Conservation (phyloP, 2,113 vertebrate species). For the Apistogramma diplotaenia region DNA sequence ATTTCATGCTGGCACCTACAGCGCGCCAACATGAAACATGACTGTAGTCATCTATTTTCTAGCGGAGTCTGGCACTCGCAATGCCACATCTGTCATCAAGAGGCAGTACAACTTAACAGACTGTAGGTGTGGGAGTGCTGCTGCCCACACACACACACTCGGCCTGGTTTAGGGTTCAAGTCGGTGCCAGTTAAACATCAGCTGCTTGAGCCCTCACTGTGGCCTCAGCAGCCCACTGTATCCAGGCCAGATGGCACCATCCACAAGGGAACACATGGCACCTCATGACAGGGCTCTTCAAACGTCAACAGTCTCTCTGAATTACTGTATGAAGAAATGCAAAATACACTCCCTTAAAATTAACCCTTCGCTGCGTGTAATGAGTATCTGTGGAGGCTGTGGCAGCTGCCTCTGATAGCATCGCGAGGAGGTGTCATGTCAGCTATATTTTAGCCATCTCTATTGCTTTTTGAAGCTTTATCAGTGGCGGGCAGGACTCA, state of each 20-base stretch:
- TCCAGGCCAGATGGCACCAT: conserved; percentile 69
- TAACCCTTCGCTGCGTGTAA: conserved; percentile 61
- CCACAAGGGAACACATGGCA: conserved; percentile 58
- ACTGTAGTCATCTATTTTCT: conserved; percentile 36
- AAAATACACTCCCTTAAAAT: conserved; percentile 55
- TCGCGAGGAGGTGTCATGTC: conserved; percentile 11
- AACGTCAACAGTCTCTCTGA: conserved; percentile 55
- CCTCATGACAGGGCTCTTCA: conserved; percentile 49
- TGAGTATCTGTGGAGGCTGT: conserved; percentile 30
- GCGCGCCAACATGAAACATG: not conserved
- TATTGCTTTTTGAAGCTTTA: conserved; percentile 62
- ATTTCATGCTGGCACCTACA: conserved; percentile 23
- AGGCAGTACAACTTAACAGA: conserved; percentile 58
- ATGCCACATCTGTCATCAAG: conserved; percentile 60
- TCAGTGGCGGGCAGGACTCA: conserved; percentile 60
- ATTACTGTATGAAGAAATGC: conserved; percentile 25
- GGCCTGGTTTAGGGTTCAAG: conserved; percentile 49
- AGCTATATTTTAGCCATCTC: conserved; percentile 55
- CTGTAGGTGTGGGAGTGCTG: conserved; percentile 63
- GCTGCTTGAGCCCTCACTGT: conserved; percentile 34
- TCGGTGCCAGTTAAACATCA: conserved; percentile 61
- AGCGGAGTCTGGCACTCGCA: conserved; percentile 32
- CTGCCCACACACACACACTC: conserved; percentile 36
- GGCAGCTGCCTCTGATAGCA: not conserved
- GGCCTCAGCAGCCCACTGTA: conserved; percentile 39